Base-by-base conservation (phyloP, 2,113 vertebrate genomes). In the Solea solea region DNA sequence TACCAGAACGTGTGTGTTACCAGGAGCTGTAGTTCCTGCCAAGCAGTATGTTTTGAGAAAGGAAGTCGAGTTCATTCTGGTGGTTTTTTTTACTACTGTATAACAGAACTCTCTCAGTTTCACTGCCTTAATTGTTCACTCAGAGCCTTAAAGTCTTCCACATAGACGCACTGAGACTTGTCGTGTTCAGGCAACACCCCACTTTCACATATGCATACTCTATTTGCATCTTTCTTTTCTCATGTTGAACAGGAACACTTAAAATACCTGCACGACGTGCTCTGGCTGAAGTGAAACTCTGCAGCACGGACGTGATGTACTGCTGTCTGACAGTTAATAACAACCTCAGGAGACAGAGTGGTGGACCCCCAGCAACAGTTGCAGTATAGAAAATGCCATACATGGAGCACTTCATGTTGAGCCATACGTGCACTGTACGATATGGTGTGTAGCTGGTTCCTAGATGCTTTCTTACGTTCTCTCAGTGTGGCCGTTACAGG, bases 401-500 rank as follows among this genome's bases (percentile, higher is more conserved):
- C 63, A 40, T 0, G 28, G 59, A 45, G 48, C 14, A 53, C 56
- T 52, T 69, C 5, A 13, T 39, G 73, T 72, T 9, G 15, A 73
- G 51, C 16, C 13, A 4, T 66, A 58, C 25, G 69, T 58, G 21
- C 14, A 48, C 34, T 59, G 16, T 70, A 63, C 40, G 44, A 55
- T 60, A 52, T 41, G 34, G 50, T 49, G 14, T 48, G 50, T 21
- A 84, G 57, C 61, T 55, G 28, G 13, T 72, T 64, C 50, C 51
- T 62, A 53, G 62, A 42, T 55, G 57, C 74, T 78, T 88, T 78
- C 62, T 66, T 64, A 66, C 50, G 7, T 61, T 58, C 76, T 78
- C 78, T 74, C 76, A 62, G 76, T 82, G 86, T 88, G 90, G 86
- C 69, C 53, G 9, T 14, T n/a, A 51, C 64, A 42, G 16, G 62